Percentiles rank a stretch among this genome's conserved stretches.
These are phyloP conservation scores for Eumaeus atala DNA, from an alignment of 1,140 invertebrate genomes.

Conservation along the genomic window DNA sequence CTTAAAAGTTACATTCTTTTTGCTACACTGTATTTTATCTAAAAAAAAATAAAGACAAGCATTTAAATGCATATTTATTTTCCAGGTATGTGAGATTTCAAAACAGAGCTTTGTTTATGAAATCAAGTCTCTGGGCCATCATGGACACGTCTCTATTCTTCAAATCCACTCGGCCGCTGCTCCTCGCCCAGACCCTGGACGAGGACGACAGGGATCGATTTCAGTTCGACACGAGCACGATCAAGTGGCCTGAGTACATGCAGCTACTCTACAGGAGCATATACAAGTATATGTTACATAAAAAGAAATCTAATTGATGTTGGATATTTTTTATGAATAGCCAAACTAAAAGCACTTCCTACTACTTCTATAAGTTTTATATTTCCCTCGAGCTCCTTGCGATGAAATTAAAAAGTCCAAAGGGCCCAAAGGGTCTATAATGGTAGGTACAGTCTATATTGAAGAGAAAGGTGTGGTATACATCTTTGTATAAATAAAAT, in stretches of 20 bases:
- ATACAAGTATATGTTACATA: not conserved
- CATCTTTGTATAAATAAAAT: too few relatives aligned
- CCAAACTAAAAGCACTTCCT: too few relatives aligned
- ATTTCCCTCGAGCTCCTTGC: too few relatives aligned
- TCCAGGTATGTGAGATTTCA: constrained; percentile 21
- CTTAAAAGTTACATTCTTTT: too few relatives aligned
- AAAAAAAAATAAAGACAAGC: not conserved
- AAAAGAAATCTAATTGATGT: not conserved
- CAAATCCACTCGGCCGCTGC: not conserved
- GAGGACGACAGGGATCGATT: constrained; percentile 21
- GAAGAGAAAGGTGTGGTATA: too few relatives aligned
- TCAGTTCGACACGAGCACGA: constrained; percentile 21
- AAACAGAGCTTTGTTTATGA: constrained; percentile 13
- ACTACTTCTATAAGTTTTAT: too few relatives aligned
- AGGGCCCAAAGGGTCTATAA: too few relatives aligned
- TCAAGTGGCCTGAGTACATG: constrained; percentile 26
- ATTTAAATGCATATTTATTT: too few relatives aligned
- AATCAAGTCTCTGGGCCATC: not conserved
- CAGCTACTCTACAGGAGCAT: not conserved
- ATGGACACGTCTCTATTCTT: not conserved
- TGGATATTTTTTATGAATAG: too few relatives aligned
- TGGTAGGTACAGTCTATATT: too few relatives aligned
- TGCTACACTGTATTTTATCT: not conserved
- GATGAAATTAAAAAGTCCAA: too few relatives aligned
- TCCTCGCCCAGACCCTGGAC: constrained; percentile 14